Conservation (phyloP, 2,797 vertebrate genomes). For the Amphiprion clarkii region DNA sequence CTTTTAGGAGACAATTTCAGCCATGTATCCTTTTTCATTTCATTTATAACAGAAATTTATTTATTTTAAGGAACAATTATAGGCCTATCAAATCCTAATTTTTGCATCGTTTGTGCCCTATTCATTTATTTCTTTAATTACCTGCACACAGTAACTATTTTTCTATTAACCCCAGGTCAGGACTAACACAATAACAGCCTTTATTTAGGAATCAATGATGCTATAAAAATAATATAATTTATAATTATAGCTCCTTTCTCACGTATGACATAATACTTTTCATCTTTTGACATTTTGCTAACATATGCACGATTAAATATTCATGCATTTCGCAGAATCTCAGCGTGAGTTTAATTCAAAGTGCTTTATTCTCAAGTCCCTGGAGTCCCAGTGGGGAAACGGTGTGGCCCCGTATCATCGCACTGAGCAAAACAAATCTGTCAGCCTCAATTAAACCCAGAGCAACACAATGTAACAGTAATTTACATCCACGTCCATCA, state of each 20-base stretch:
- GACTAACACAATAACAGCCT: background rate
- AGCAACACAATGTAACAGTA: background rate
- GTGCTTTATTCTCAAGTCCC: background rate
- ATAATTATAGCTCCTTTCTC: background rate
- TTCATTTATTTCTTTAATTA: background rate
- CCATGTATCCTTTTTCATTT: background rate
- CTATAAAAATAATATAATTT: background rate
- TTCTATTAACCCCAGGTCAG: background rate
- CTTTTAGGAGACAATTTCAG: background rate
- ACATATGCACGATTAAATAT: background rate
- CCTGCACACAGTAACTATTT: background rate
- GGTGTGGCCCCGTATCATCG: background rate
- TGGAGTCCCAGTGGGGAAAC: constrained; percentile 5
- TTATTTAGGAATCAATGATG: background rate
- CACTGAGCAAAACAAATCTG: constrained; percentile 11
- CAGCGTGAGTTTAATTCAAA: background rate
- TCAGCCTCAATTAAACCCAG: constrained; percentile 12
- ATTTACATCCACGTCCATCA: constrained; percentile 1
- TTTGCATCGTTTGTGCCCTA: no score
- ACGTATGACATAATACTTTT: background rate
- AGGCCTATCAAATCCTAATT: background rate
- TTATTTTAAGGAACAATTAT: background rate
- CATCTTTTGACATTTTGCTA: background rate
- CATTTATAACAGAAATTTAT: background rate
- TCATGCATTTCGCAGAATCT: background rate